Evolutionary conservation across 1,140 invertebrate genomes (phyloP), one percentile per base, ranked within the genome.

Genomic region (Drosophila tani): DNA sequence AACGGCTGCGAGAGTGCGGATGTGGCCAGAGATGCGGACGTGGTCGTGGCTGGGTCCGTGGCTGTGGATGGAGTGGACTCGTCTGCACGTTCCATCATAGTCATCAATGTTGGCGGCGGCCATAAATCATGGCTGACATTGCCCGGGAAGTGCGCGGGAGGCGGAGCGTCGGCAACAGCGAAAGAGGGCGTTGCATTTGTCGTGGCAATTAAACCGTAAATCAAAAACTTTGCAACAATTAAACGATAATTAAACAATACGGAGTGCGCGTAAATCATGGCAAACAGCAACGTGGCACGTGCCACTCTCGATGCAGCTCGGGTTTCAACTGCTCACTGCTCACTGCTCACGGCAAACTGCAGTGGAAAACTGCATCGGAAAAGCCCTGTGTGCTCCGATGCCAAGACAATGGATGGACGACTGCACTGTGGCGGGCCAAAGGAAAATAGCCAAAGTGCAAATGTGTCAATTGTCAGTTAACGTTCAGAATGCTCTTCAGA

Each of bases 221-320:
- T 91, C 88, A 91, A 91, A 81, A 84, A 82, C 75, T 88, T 91
- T 84, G 79, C 81, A 76, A 81, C 79, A 82, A 91, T 91, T 91
- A 88, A 88, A 85, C 88, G 79, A 88, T 91, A 88, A 91, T 91
- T 87, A 79, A 91, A 91, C 85, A 88, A 90, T 64, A 76, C 78
- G 50, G 63, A 67, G 51, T 56, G 62, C 75, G 74, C 85, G 85
- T 85, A 85, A 88, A 90, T 85, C 85, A 88, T 85, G 75, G 47
- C 74, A 41, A 65, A 21, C 19, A 68, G 62, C 65, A 43, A 64
- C 51, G 67, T 86, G 64, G 58, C 69, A 69, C 66, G 59, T 69
- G 55, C 63, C 63, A 50, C 60, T 57, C 41, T 19, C 47, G 56
- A 49, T 79, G 59, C 81, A 73, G 70, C 76, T 77, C 53, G 41